Conservation (phyloP, 2,888 invertebrate genomes). For the Drosophila pegasa region DNA sequence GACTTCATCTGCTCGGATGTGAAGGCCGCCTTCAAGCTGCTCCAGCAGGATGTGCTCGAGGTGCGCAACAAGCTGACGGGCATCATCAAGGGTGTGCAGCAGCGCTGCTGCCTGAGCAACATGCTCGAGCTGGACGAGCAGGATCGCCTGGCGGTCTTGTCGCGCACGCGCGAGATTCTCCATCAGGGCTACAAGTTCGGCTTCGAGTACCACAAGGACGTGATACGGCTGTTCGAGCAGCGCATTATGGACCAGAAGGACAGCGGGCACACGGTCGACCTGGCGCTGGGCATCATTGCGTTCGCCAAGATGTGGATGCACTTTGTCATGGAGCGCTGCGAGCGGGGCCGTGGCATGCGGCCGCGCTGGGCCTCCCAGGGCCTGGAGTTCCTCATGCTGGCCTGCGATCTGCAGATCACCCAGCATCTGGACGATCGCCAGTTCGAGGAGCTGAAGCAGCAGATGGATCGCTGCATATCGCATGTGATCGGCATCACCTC, state of each 20-base stretch:
- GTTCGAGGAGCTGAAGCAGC: constrained; percentile 91
- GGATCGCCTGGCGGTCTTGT: constrained; percentile 86
- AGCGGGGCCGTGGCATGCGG: constrained; percentile 91
- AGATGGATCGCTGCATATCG: constrained; percentile 94
- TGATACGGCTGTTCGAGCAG: constrained; percentile 86
- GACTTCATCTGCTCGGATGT: constrained; percentile 87
- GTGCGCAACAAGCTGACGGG: constrained; percentile 84
- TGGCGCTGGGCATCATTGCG: constrained; percentile 88
- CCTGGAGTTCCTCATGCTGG: constrained; percentile 93
- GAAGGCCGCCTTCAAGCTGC: constrained; percentile 87
- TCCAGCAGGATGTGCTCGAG: constrained; percentile 86
- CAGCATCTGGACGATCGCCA: constrained; percentile 90
- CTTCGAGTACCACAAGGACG: constrained; percentile 89
- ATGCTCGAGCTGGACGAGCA: constrained; percentile 80
- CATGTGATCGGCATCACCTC: constrained; percentile 92
- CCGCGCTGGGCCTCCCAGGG: constrained; percentile 96
- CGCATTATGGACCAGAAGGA: constrained; percentile 84
- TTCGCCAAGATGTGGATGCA: constrained; percentile 95
- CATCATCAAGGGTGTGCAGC: constrained; percentile 82
- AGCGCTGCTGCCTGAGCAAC: constrained; percentile 82
- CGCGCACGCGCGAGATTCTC: constrained; percentile 90
- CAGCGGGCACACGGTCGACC: constrained; percentile 82
- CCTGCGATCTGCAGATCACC: constrained; percentile 94
- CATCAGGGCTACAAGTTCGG: constrained; percentile 96
- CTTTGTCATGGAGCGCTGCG: constrained; percentile 93